phyloP scores from a whole-genome alignment of 2,888 invertebrate species.

The Eilema depressum region DNA sequence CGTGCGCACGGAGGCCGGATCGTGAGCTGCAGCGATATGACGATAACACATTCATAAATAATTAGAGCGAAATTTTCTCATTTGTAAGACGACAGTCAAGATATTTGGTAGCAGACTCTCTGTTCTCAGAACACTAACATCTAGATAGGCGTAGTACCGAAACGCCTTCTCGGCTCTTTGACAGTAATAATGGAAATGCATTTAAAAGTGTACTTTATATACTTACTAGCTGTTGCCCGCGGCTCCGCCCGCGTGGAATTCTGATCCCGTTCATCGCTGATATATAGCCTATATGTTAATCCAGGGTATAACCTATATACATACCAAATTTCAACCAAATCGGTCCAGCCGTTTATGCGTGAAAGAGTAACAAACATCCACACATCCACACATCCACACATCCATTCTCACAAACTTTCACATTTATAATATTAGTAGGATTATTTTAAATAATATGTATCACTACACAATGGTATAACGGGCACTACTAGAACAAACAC shows the following conservation, averaged over 20 bases:
- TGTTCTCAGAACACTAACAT: constrained; percentile 82
- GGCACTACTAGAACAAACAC: not conserved
- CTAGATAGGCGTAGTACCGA: constrained; percentile 80
- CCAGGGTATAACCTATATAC: too few species aligned
- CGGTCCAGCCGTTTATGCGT: too few species aligned
- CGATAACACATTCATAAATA: constrained; percentile 88
- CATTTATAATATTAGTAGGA: too few species aligned
- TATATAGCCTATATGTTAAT: too few species aligned
- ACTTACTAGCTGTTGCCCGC: too few species aligned
- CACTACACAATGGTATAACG: not conserved
- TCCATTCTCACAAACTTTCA: too few species aligned
- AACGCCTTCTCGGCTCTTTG: constrained; percentile 75
- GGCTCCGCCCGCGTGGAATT: too few species aligned
- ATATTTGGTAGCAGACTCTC: constrained; percentile 84
- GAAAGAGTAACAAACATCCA: too few species aligned
- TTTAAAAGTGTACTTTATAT: not conserved
- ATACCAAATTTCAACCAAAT: too few species aligned
- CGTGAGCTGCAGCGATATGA: constrained; percentile 86
- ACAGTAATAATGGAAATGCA: not conserved
- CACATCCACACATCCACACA: too few species aligned
- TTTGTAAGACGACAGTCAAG: constrained; percentile 87
- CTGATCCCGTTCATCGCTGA: too few species aligned
- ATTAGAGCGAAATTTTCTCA: constrained; percentile 88
- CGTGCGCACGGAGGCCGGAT: constrained; percentile 85
- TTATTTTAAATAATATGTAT: not conserved